Conservation (phyloP, 2,113 vertebrate genomes). For the Chunga burmeisteri region DNA sequence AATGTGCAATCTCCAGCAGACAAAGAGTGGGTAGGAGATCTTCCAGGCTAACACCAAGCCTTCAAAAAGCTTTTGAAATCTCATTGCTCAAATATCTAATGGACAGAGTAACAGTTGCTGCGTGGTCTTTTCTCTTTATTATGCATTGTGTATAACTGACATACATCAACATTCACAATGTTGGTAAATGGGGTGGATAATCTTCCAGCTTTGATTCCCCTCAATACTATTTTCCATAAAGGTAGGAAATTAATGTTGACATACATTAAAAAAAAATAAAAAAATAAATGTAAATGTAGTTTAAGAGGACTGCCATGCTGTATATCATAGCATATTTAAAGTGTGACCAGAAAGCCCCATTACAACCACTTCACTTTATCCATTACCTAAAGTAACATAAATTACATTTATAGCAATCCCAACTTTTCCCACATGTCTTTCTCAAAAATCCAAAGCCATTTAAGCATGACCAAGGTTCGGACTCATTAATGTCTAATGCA, state of each 20-base stretch:
- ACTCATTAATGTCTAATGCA: neutral
- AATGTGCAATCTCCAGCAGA: neutral
- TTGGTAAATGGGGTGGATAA: neutral
- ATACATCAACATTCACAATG: neutral
- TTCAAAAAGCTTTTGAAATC: conserved; percentile 29
- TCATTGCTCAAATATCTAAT: conserved; percentile 17
- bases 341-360: neutral
- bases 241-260: neutral
- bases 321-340: neutral
- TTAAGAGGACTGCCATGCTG: neutral
- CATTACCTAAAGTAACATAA: neutral
- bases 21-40: neutral
- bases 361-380: neutral
- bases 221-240: neutral
- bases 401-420: neutral
- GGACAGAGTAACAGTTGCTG: neutral
- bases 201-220: neutral
- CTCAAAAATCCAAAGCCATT: neutral
- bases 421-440: neutral
- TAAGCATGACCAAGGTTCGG: neutral
- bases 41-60: neutral
- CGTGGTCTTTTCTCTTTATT: neutral
- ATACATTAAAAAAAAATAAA: neutral
- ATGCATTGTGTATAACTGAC: neutral
- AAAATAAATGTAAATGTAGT: neutral